These are phyloP conservation scores for Leptestheria dahalacensis DNA, from an alignment of 1,140 invertebrate genomes.

Conservation along the genomic window DNA sequence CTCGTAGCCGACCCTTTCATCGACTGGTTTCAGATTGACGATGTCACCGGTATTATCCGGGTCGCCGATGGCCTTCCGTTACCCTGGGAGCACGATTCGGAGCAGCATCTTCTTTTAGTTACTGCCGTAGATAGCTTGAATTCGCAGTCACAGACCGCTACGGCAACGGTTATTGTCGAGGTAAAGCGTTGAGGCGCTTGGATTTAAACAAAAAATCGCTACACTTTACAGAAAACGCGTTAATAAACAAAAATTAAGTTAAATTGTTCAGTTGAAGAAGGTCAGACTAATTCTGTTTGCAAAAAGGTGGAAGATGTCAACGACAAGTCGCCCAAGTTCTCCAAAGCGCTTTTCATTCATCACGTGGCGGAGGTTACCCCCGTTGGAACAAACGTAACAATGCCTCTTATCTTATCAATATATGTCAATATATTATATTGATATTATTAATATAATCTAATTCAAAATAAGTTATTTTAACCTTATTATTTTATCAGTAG, in stretches of 20 bases:
- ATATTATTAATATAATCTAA: no score
- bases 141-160: constrained; percentile 53
- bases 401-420: no score
- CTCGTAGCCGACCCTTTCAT: constrained; percentile 50
- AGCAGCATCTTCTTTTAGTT: constrained; percentile 51
- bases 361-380: constrained; percentile 54
- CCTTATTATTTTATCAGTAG: no score
- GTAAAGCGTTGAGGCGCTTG: no score
- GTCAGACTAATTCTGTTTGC: background rate
- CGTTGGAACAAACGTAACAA: constrained; percentile 35
- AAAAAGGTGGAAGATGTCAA: constrained; percentile 54
- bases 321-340: constrained; percentile 62
- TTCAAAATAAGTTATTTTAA: no score
- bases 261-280: no score
- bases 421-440: no score
- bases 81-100: constrained; percentile 47
- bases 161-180: constrained; percentile 51
- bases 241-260: no score
- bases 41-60: constrained; percentile 48
- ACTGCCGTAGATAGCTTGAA: constrained; percentile 51
- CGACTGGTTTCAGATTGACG: constrained; percentile 62
- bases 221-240: no score
- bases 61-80: constrained; percentile 55
- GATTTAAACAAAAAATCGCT: no score
- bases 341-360: constrained; percentile 40